Base-by-base conservation (phyloP, 1,140 invertebrate species). In the Asobara japonica region DNA sequence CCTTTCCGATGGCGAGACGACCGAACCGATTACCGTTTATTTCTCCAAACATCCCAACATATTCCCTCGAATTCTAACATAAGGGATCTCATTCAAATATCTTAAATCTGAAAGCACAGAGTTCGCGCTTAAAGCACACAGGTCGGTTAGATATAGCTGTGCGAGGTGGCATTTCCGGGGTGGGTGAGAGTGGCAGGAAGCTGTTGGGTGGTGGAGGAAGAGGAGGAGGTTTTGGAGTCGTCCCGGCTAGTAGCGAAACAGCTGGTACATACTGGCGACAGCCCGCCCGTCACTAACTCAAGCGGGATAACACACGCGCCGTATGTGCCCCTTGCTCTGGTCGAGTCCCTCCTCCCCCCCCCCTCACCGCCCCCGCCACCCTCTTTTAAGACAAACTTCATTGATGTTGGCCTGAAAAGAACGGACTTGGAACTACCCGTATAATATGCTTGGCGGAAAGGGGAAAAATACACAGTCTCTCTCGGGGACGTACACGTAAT, bases 251-350 rank as follows among this genome's bases (percentile, higher is more conserved):
- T 82, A 83, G 82, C 72, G 80, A 81, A 86, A 84, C 84, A 86
- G 84, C 84, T 86, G 84, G 82, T 79, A 84, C 83, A 83, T 74
- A 82, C 79, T 79, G 83, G 84, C 83, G 82, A 84, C 84, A 86
- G 84, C 83, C 77, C 84, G 83, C 82, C 80, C 79, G 79, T 85
- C 84, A 85, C 82, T 84, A 86, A 85, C 82, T 85, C 83, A 85
- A 83, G 81, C 80, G 80, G 77, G 79, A 84, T 84, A n/a, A 85
- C 81, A 85, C 84, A 83, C 79, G 83, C 84, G 80, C 82, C 84
- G 84, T 83, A 82, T 86, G 84, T 79, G 73, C 82, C 22, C 18
- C 51, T 56, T 56, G 10, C 51, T 25, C 51, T 56, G 7, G 41
- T 45, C 41, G 13, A 45, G n/a, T n/a, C n/a, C n/a, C n/a, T n/a